Percentiles rank a stretch among this genome's conserved stretches.
Conservation (phyloP, 1,140 invertebrate species). For the Tyrophagus putrescentiae region DNA sequence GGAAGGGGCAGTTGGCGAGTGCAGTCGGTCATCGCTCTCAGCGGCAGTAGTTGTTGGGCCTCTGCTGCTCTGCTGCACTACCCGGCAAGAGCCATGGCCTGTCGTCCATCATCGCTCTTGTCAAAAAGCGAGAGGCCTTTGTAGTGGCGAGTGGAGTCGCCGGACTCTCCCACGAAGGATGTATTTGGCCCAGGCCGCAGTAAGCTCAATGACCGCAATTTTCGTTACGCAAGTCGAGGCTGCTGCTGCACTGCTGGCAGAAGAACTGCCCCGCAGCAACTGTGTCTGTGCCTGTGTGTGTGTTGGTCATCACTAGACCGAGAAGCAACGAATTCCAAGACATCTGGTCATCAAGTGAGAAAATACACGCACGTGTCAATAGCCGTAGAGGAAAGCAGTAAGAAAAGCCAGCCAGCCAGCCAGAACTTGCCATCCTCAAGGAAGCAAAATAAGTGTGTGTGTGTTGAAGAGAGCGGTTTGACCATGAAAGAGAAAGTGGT, state of each 20-base stretch:
- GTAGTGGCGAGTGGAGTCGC: not conserved
- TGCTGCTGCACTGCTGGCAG: not conserved
- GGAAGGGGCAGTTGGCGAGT: not conserved
- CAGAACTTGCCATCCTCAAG: too few species aligned
- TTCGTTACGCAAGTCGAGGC: conserved; percentile 2
- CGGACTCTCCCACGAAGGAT: not conserved
- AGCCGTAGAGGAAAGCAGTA: not conserved
- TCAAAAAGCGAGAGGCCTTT: conserved; percentile 11
- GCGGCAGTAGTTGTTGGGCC: too few species aligned
- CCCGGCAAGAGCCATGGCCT: not conserved
- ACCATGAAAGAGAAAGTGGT: conserved; percentile 15
- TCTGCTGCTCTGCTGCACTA: not conserved
- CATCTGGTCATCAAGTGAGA: conserved; percentile 10
- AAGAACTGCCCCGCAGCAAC: too few species aligned
- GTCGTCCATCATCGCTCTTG: conserved; percentile 12
- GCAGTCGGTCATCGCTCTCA: conserved; percentile 1
- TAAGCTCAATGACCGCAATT: not conserved
- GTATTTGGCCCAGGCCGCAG: conserved; percentile 3
- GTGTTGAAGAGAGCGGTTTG: too few species aligned
- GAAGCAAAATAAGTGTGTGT: too few species aligned
- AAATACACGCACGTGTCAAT: not conserved
- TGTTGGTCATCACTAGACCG: conserved; percentile 10
- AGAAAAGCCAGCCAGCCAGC: not conserved
- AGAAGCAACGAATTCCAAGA: conserved; percentile 10
- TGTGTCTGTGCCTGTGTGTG: too few species aligned